Conservation (phyloP, 2,113 vertebrate species). For the Sinosuthora webbiana region DNA sequence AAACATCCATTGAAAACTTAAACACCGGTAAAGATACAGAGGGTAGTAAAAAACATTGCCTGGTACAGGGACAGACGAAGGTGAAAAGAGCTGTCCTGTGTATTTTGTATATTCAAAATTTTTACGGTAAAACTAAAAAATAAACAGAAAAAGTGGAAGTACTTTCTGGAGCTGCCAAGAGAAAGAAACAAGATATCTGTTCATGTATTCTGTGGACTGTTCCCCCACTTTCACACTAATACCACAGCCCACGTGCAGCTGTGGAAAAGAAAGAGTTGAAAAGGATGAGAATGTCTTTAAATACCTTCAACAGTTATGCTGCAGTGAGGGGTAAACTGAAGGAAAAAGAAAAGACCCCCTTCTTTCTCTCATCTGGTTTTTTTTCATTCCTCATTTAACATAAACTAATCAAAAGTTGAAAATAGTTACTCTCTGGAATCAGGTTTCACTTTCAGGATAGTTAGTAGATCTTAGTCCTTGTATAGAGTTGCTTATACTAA, state of each 20-base stretch:
- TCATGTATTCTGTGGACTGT: not conserved
- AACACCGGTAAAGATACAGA: not conserved
- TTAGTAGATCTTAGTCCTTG: not conserved
- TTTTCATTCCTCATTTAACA: not conserved
- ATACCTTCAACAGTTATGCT: not conserved
- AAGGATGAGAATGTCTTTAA: not conserved
- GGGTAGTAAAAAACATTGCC: not conserved
- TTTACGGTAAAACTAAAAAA: not conserved
- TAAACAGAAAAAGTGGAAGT: not conserved
- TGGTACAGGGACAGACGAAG: not conserved
- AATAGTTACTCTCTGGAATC: not conserved
- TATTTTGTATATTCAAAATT: not conserved
- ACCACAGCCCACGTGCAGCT: not conserved
- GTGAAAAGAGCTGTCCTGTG: not conserved
- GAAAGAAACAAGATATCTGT: not conserved
- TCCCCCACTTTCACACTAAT: not conserved
- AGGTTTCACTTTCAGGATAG: not conserved
- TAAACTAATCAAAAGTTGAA: not conserved
- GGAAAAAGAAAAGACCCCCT: not conserved
- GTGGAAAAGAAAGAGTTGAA: not conserved
- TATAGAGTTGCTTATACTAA: not conserved
- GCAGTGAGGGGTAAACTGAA: not conserved
- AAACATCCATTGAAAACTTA: not conserved
- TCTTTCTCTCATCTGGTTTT: not conserved
- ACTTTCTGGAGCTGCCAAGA: not conserved